Conservation (phyloP, 1,140 invertebrate species). For the Danaus melanippus region DNA sequence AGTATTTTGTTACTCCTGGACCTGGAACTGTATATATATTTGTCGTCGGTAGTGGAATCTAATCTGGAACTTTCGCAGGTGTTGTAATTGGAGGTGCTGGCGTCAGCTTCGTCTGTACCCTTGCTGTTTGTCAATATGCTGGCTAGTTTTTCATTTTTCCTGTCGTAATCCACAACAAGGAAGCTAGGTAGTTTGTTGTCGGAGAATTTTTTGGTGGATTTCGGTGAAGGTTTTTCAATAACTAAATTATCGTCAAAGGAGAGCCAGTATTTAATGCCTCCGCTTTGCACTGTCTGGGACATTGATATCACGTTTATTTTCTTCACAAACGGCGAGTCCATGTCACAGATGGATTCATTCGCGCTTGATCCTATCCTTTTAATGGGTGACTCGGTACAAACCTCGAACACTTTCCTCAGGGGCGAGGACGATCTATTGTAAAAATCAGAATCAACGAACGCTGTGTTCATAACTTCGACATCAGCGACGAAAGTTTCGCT, state of each 20-base stretch:
- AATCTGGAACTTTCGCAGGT: slow-evolving; percentile 31
- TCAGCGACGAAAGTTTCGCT: slow-evolving; percentile 35
- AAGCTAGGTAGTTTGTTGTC: slow-evolving; percentile 48
- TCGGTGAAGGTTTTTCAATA: slow-evolving; percentile 9
- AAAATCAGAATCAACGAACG: slow-evolving; percentile 35
- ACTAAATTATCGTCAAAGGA: slow-evolving; percentile 50
- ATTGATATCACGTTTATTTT: slow-evolving; percentile 46
- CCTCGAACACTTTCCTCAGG: slow-evolving; percentile 28
- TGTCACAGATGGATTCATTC: slow-evolving; percentile 17
- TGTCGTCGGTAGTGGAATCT: slow-evolving; percentile 1
- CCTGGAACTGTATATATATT: slow-evolving; percentile 20
- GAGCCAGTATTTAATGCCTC: slow-evolving; percentile 66
- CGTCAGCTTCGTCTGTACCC: slow-evolving; percentile 8
- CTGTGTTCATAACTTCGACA: slow-evolving; percentile 41
- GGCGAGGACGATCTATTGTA: slow-evolving; percentile 33
- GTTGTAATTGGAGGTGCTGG: slow-evolving; percentile 19
- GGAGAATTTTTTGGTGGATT: slow-evolving; percentile 18
- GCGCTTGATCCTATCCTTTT: slow-evolving; percentile 12
- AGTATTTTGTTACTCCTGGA: slow-evolving; percentile 17
- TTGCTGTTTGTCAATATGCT: slow-evolving; percentile 12
- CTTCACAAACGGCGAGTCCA: slow-evolving; percentile 47
- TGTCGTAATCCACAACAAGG: slow-evolving; percentile 27
- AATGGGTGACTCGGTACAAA: slow-evolving; percentile 41
- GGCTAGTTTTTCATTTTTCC: neutral
- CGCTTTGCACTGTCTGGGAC: slow-evolving; percentile 50